phyloP scores from a whole-genome alignment of 2,113 vertebrate species.

The Melanerpes aurifrons region DNA sequence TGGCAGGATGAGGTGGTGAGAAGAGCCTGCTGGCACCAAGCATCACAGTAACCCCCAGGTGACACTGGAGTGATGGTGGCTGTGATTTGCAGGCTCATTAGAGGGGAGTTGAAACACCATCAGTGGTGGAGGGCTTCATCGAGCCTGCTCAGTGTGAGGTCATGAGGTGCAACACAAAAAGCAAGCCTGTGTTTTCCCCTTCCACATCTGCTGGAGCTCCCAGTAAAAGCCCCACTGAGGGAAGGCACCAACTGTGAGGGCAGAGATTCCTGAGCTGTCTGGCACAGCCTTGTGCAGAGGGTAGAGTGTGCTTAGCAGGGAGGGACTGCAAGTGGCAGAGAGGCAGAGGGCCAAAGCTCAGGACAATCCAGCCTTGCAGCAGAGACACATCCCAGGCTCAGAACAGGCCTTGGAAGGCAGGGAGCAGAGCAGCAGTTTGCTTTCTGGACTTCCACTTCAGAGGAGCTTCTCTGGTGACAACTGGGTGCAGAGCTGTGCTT shows the following conservation, averaged over 20 bases:
- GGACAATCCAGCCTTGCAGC: neutral
- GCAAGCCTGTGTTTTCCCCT: neutral
- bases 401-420: neutral
- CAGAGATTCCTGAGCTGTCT: neutral
- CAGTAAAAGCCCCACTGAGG: neutral
- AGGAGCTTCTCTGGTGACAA: neutral
- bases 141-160: neutral
- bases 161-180: neutral
- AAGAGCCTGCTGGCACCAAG: no score
- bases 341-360: neutral
- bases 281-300: neutral
- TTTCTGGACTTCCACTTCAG: neutral
- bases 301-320: neutral
- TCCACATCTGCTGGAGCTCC: neutral
- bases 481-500: neutral
- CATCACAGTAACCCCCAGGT: accelerated
- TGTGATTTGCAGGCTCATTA: neutral
- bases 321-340: neutral
- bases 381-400: neutral
- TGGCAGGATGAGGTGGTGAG: neutral
- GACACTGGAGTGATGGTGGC: accelerated
- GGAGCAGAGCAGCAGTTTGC: neutral
- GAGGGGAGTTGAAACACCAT: neutral
- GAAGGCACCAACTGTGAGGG: neutral
- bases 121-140: neutral